Evolutionary conservation across 2,888 invertebrate genomes (phyloP).

Genomic region (Erebia ligea): DNA sequence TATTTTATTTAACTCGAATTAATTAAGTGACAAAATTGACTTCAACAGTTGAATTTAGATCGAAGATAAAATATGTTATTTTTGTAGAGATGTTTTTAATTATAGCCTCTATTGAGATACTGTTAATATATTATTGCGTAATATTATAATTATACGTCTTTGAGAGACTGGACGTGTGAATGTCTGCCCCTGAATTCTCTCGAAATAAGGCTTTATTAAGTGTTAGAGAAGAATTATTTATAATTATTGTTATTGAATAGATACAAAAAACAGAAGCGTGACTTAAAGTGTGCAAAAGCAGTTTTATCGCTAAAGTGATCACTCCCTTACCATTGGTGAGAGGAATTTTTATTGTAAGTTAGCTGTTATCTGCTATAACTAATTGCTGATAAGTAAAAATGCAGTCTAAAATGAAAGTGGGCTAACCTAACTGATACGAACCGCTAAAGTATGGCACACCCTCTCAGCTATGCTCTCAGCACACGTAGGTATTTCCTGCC

Average conservation of each 20-base stretch:
- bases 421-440: background rate
- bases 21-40: background rate
- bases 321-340: too few relatives aligned
- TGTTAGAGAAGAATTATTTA: background rate
- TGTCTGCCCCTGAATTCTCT: background rate
- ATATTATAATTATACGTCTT: background rate
- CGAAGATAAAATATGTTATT: background rate
- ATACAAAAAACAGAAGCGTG: too few relatives aligned
- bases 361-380: too few relatives aligned
- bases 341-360: too few relatives aligned
- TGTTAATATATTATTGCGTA: background rate
- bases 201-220: background rate
- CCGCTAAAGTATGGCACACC: too few relatives aligned
- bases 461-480: too few relatives aligned
- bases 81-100: background rate
- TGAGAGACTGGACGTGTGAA: background rate
- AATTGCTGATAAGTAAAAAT: background rate
- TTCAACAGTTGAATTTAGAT: conserved; percentile 1
- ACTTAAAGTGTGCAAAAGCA: too few relatives aligned
- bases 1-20: conserved; percentile 7
- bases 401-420: background rate
- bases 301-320: too few relatives aligned
- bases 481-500: too few relatives aligned
- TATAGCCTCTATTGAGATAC: background rate
- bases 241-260: too few relatives aligned